A percentile compares a stretch with the other conserved stretches of the same genome.
Conservation (phyloP, 2,888 invertebrate species). For the Callimorpha dominula region DNA sequence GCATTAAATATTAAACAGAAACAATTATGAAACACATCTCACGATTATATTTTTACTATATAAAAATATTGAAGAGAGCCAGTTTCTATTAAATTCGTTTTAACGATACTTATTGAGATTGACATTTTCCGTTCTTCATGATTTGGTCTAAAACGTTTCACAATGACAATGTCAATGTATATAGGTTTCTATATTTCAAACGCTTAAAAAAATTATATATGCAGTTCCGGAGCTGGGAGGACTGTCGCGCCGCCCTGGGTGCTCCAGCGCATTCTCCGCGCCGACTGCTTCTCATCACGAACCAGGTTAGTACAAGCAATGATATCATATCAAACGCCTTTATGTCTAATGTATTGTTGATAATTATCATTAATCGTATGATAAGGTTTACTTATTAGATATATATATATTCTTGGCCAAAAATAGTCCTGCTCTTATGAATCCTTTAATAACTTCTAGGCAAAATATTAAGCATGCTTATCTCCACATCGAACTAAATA, state of each 20-base stretch:
- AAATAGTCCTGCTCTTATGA: neutral
- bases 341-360: neutral
- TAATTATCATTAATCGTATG: neutral
- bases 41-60: neutral
- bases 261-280: slow-evolving; percentile 88
- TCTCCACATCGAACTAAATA: neutral
- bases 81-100: neutral
- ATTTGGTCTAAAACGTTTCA: neutral
- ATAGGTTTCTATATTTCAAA: neutral
- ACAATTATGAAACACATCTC: neutral
- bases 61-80: neutral
- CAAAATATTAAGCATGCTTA: neutral
- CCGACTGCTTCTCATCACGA: slow-evolving; percentile 83
- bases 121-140: neutral
- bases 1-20: neutral
- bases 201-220: neutral
- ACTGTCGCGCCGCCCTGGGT: slow-evolving; percentile 84
- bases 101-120: neutral
- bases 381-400: neutral
- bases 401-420: neutral
- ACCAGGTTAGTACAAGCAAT: slow-evolving; percentile 70
- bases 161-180: neutral
- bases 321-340: too few relatives aligned
- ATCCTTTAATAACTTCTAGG: neutral
- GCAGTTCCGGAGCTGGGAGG: slow-evolving; percentile 80